Percentiles rank a stretch among this genome's conserved stretches.
These are phyloP conservation scores for Cephonodes hylas DNA, from an alignment of 2,888 invertebrate species.

Conservation along the genomic window DNA sequence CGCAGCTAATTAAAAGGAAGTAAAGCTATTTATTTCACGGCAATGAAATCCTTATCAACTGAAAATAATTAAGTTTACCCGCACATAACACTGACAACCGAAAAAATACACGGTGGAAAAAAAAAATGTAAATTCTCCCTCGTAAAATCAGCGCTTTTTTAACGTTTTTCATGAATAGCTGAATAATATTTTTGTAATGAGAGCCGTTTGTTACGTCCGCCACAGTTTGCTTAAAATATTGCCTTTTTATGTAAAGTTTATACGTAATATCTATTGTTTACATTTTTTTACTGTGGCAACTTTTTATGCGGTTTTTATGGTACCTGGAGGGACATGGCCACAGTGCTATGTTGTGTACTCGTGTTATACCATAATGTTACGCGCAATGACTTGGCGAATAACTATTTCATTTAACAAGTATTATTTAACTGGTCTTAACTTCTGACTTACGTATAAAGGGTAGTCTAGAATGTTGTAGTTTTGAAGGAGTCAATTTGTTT, in stretches of 20 bases:
- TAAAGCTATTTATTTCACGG: background rate
- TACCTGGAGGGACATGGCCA: background rate
- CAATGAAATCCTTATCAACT: background rate
- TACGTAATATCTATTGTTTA: slow-evolving; percentile 10
- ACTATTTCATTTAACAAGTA: background rate
- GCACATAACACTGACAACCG: slow-evolving; percentile 7
- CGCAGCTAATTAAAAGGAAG: background rate
- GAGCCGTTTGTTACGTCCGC: slow-evolving; percentile 25
- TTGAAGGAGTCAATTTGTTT: too few relatives aligned
- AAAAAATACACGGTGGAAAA: background rate
- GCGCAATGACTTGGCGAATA: background rate
- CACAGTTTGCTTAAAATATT: slow-evolving; percentile 10
- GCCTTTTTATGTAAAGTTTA: slow-evolving; percentile 9
- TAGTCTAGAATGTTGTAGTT: too few relatives aligned
- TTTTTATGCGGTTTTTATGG: background rate
- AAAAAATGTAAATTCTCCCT: slow-evolving; percentile 29
- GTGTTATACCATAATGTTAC: background rate
- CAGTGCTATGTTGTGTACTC: background rate
- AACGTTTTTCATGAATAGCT: slow-evolving; percentile 32
- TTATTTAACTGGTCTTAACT: background rate
- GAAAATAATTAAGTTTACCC: slow-evolving; percentile 5
- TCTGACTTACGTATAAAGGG: too few relatives aligned
- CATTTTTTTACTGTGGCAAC: slow-evolving; percentile 6
- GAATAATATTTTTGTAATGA: slow-evolving; percentile 42
- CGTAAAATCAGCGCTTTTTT: slow-evolving; percentile 27